These are phyloP conservation scores for Nanorana parkeri DNA, from an alignment of 2,113 vertebrate species.

Conservation along the genomic window DNA sequence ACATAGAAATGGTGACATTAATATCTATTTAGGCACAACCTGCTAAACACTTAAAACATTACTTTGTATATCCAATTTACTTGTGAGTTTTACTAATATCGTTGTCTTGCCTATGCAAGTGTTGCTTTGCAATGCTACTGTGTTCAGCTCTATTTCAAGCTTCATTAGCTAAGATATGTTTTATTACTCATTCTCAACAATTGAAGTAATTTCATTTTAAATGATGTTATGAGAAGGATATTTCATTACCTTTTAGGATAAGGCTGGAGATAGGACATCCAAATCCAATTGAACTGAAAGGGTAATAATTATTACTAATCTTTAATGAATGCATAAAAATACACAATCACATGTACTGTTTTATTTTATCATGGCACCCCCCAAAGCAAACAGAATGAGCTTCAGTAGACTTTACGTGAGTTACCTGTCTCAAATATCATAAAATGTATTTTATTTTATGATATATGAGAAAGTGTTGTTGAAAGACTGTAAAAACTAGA, in stretches of 20 bases:
- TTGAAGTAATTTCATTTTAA: constrained; percentile 52
- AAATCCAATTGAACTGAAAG: not conserved
- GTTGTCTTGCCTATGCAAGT: constrained; percentile 39
- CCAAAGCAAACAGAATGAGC: not conserved
- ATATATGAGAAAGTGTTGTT: too few relatives aligned
- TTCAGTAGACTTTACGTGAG: not conserved
- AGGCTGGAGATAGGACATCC: not conserved
- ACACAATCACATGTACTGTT: not conserved
- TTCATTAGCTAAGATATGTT: constrained; percentile 51
- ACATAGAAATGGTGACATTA: not conserved
- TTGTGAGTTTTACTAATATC: constrained; percentile 6
- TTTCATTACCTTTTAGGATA: constrained; percentile 45
- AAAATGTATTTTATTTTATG: too few relatives aligned
- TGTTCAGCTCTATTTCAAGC: constrained; percentile 52
- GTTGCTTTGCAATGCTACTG: constrained; percentile 43
- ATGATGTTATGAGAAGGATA: constrained; percentile 40
- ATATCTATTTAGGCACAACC: constrained; percentile 24
- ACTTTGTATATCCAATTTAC: constrained; percentile 33
- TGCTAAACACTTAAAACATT: constrained; percentile 26
- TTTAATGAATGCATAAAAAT: constrained; percentile 15
- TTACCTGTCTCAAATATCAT: too few relatives aligned
- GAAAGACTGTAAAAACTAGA: too few relatives aligned
- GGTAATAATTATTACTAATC: constrained; percentile 27
- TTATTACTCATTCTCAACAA: constrained; percentile 51
- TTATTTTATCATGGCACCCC: too few relatives aligned